Evolutionary conservation across 1,140 invertebrate species (phyloP).

Genomic region (roundworm (Caenorhabditis elegans)): DNA sequence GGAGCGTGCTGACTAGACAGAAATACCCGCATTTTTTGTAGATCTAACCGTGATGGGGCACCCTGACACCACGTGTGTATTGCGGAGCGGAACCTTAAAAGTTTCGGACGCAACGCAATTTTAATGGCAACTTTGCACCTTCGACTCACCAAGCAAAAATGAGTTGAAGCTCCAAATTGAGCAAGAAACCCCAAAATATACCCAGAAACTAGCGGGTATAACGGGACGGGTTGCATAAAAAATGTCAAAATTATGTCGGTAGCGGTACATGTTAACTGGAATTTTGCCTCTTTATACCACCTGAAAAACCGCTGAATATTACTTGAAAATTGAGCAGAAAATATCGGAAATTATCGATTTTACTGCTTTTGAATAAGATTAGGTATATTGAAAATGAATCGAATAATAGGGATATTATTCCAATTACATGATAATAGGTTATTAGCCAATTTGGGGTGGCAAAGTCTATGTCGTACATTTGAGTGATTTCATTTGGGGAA

Average conservation of each 20-base stretch:
- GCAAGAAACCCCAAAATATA: not conserved
- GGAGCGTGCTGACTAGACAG: too few relatives aligned
- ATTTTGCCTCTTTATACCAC: not conserved
- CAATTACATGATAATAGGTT: too few relatives aligned
- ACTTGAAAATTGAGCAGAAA: not conserved
- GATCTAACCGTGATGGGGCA: too few relatives aligned
- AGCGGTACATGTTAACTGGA: not conserved
- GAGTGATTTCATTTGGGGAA: too few relatives aligned
- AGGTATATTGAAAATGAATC: not conserved
- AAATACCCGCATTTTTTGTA: too few relatives aligned
- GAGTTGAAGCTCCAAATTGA: not conserved
- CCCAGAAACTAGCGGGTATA: not conserved
- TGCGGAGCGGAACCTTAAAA: too few relatives aligned
- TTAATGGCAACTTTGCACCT: not conserved
- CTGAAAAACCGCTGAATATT: too few relatives aligned
- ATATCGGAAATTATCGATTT: not conserved
- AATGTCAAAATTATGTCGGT: not conserved
- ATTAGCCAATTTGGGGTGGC: too few relatives aligned
- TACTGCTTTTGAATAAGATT: not conserved
- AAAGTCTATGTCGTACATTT: too few relatives aligned
- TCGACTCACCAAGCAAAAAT: not conserved
- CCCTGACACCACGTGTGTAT: too few relatives aligned
- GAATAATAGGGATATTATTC: too few relatives aligned
- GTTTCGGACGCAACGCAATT: too few relatives aligned
- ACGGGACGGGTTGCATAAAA: not conserved